Evolutionary conservation across 2,797 vertebrate species (phyloP).

Genomic region (Taeniopygia guttata): DNA sequence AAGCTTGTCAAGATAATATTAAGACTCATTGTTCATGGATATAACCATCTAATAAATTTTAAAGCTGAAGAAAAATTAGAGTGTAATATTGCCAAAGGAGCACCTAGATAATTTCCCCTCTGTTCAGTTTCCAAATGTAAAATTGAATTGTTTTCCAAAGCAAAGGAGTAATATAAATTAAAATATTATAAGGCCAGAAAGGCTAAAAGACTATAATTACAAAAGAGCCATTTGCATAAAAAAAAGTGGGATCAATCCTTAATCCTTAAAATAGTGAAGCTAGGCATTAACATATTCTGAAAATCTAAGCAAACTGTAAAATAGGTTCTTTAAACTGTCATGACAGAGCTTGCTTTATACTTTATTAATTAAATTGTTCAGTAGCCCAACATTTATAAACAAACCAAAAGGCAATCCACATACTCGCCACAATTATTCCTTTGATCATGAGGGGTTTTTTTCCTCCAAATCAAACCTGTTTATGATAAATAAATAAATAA

Average conservation of each 20-base stretch:
- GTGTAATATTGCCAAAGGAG: not conserved
- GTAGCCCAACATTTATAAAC: not conserved
- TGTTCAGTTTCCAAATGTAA: not conserved
- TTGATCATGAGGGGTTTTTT: not conserved
- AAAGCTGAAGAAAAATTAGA: not conserved
- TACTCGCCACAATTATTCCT: not conserved
- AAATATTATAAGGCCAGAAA: not conserved
- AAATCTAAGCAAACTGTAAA: not conserved
- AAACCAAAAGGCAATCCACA: not conserved
- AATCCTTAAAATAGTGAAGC: not conserved
- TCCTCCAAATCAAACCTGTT: not conserved
- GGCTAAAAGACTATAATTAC: not conserved
- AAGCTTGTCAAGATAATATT: constrained; percentile 41
- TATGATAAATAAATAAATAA: not conserved
- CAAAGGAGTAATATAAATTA: not conserved
- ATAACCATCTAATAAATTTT: not conserved
- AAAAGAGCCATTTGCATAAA: not conserved
- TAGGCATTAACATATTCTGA: not conserved
- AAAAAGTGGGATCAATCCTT: not conserved
- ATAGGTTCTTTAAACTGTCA: not conserved
- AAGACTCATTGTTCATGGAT: not conserved
- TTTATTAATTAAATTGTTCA: not conserved
- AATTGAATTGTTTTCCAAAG: not conserved
- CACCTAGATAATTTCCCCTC: not conserved
- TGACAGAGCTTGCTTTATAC: not conserved